Evolutionary conservation across 2,797 vertebrate genomes (phyloP), one percentile per base, ranked within the genome.

Genomic region (Nyctibius grandis): DNA sequence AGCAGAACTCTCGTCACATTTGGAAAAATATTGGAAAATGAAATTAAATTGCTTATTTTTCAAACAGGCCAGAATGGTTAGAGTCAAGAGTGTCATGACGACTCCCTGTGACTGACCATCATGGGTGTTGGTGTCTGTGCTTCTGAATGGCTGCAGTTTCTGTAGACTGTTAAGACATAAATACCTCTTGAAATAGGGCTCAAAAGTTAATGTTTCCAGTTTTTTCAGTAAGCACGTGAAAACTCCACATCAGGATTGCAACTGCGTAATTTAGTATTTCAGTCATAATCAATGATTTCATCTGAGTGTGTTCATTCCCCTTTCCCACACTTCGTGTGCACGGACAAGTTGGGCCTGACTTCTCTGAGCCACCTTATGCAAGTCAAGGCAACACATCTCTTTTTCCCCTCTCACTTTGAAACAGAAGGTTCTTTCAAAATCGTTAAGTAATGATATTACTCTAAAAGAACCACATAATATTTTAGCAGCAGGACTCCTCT

Each of bases 361-460:
- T n/a, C 16, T 22, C 40, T 0, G 0, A 54, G 13, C 42, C 25
- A 26, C 50, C 47, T 9, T 11, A 11, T 21, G 77, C 57, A 53
- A 2, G 42, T 78, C 51, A 51, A 88, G 86, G 65, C 40, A 76
- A 75, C n/a, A 34, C 31, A 48, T 61, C 56, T 64, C 54, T 15
- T 42, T 89, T 92, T 95, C 53, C 53, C 57, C 50, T 96, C 77
- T 75, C 36, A 19, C 65, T 84, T 59, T 81, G 93, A n/a, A 64
- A 81, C 89, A 88, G 18, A 89, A 93, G 50, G 38, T 69, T 85
- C 87, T 85, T 67, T 97, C 87, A 64, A 94, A 97, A 97, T 95
- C 93, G 87, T 96, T 95, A 93, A 51, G 89, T 95, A 96, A 97
- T 96, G 75, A 92, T 94, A 95, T 85, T 95, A 76, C 94, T 96